phyloP scores from a whole-genome alignment of 2,113 vertebrate species.

The Uria lomvia region DNA sequence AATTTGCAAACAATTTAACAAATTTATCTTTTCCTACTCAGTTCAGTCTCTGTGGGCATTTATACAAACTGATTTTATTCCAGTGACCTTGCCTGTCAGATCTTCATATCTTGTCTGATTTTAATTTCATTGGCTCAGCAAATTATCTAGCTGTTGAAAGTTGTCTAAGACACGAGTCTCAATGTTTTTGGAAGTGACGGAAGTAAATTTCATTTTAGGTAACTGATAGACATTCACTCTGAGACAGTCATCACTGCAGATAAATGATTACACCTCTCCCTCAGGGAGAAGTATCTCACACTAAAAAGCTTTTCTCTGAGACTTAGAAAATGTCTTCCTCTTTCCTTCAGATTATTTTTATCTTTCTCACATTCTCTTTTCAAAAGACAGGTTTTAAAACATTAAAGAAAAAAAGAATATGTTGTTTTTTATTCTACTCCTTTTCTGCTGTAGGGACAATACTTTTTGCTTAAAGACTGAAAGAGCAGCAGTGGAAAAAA shows the following conservation, averaged over 20 bases:
- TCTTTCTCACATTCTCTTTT: neutral
- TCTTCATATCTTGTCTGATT: neutral
- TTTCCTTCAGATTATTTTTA: neutral
- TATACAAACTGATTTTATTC: neutral
- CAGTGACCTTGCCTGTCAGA: neutral
- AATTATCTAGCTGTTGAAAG: neutral
- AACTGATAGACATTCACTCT: neutral
- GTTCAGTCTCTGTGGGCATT: neutral
- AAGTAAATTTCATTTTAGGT: neutral
- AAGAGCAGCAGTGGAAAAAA: neutral
- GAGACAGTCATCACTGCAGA: neutral
- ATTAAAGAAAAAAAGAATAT: neutral
- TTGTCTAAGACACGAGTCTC: neutral
- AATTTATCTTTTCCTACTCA: neutral
- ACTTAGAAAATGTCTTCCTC: neutral
- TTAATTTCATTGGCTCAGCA: neutral
- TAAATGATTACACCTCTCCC: neutral
- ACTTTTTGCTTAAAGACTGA: neutral
- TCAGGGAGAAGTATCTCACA: neutral
- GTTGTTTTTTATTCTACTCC: neutral
- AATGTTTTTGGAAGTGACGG: neutral
- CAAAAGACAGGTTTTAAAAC: neutral
- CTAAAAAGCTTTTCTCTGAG: neutral
- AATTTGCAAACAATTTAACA: neutral
- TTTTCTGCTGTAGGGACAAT: neutral